phyloP scores from a whole-genome alignment of 1,140 invertebrate genomes.

The Brevipalpus yothersi region DNA sequence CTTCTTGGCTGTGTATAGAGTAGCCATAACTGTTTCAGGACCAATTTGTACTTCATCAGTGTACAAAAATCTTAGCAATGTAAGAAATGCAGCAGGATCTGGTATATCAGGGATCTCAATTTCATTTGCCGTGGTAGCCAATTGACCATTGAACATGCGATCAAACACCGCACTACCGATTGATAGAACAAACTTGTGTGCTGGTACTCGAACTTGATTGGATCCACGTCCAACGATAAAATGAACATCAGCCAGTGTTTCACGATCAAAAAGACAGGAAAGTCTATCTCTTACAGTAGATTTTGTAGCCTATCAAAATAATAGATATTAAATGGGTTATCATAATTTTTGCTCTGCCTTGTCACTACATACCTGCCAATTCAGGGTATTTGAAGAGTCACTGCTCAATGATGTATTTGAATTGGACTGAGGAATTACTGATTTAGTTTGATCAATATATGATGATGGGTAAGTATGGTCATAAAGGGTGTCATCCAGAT shows the following conservation, averaged over 20 bases:
- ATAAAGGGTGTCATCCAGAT: too few relatives aligned
- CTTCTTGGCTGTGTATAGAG: conserved; percentile 61
- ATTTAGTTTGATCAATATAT: too few relatives aligned
- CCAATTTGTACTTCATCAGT: conserved; percentile 63
- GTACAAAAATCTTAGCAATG: conserved; percentile 45
- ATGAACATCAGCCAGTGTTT: conserved; percentile 49
- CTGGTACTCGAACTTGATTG: conserved; percentile 43
- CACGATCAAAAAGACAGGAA: conserved; percentile 51
- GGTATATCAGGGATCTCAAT: conserved; percentile 54
- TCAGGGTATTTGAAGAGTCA: too few relatives aligned
- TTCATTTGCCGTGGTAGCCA: conserved; percentile 20
- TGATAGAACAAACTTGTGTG: conserved; percentile 57
- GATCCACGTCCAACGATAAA: conserved; percentile 44
- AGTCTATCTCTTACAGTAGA: conserved; percentile 22
- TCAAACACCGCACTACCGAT: conserved; percentile 62
- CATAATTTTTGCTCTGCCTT: too few relatives aligned
- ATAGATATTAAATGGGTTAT: not conserved
- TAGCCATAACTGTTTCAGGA: conserved; percentile 64
- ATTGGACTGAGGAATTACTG: too few relatives aligned
- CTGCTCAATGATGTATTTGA: too few relatives aligned
- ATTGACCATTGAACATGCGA: conserved; percentile 57
- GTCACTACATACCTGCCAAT: too few relatives aligned
- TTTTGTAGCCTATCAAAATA: not conserved
- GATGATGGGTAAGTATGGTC: too few relatives aligned
- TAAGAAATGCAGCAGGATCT: conserved; percentile 46